phyloP scores from a whole-genome alignment of 2,113 vertebrate species.

The Tachysurus vachellii region DNA sequence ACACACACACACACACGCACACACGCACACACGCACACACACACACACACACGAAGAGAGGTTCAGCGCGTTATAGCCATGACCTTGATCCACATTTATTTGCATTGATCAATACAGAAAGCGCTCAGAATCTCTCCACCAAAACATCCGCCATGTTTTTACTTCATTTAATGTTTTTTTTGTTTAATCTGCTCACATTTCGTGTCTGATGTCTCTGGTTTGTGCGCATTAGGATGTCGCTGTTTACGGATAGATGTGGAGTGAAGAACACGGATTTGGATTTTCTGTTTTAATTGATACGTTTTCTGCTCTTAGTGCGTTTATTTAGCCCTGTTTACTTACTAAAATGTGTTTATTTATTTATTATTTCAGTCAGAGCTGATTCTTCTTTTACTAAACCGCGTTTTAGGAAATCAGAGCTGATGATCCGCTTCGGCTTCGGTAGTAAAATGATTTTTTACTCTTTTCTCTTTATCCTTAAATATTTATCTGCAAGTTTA shows the following conservation, averaged over 20 bases:
- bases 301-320: background rate
- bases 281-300: background rate
- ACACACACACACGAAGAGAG: background rate
- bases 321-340: background rate
- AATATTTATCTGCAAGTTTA: background rate
- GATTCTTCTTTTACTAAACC: background rate
- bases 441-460: too few relatives aligned
- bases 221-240: background rate
- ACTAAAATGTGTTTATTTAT: background rate
- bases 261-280: background rate
- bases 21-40: background rate
- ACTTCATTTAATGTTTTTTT: background rate
- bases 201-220: background rate
- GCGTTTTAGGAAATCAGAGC: background rate
- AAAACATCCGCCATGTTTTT: constrained; percentile 8
- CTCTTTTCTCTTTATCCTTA: too few relatives aligned
- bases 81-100: constrained; percentile 15
- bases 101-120: background rate
- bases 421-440: constrained; percentile 16
- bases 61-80: background rate
- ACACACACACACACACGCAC: background rate
- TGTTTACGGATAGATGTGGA: background rate
- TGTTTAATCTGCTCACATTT: background rate
- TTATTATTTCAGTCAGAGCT: background rate
- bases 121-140: background rate